Percentiles rank a stretch among this genome's conserved stretches.
These are phyloP conservation scores for Acropora yongei DNA, from an alignment of 64 coral and sea anemone species.

Conservation along the genomic window DNA sequence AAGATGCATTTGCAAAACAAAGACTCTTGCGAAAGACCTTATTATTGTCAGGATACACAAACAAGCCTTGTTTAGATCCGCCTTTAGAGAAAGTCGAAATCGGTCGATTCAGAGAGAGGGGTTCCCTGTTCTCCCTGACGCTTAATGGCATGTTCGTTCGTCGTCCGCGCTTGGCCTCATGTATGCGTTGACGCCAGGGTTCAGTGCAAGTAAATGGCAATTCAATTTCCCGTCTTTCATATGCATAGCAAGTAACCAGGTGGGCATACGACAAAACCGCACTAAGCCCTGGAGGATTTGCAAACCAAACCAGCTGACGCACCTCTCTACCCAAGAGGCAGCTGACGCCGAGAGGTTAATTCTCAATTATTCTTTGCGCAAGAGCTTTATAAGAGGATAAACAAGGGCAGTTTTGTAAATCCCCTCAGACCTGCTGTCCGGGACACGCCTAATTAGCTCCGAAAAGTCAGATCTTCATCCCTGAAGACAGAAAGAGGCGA, in stretches of 20 bases:
- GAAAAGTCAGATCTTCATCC: not conserved
- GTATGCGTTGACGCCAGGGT: not conserved
- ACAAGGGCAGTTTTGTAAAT: not conserved
- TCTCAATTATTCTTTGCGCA: not conserved
- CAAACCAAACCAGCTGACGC: not conserved
- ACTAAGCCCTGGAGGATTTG: slow-evolving; percentile 16
- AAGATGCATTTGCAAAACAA: slow-evolving; percentile 36
- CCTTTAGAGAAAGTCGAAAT: slow-evolving; percentile 5
- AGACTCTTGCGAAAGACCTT: slow-evolving; percentile 7
- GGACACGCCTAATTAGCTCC: not conserved
- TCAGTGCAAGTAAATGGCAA: slow-evolving; percentile 42
- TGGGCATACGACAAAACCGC: slow-evolving; percentile 35
- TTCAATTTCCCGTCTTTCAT: slow-evolving; percentile 13
- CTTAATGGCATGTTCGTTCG: not conserved
- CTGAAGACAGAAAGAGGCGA: not conserved
- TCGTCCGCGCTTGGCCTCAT: not conserved
- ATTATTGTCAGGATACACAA: slow-evolving; percentile 28
- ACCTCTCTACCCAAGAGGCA: not conserved
- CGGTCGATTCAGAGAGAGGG: not conserved
- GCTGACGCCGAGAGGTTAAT: slow-evolving; percentile 6
- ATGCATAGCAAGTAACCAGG: not conserved
- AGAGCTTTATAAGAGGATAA: not conserved
- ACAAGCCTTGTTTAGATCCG: not conserved
- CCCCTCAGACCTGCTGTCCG: slow-evolving; percentile 5
- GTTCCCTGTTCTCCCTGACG: not conserved